Evolutionary conservation across 2,797 vertebrate species (phyloP).

Genomic region (Leptodactylus fallax): DNA sequence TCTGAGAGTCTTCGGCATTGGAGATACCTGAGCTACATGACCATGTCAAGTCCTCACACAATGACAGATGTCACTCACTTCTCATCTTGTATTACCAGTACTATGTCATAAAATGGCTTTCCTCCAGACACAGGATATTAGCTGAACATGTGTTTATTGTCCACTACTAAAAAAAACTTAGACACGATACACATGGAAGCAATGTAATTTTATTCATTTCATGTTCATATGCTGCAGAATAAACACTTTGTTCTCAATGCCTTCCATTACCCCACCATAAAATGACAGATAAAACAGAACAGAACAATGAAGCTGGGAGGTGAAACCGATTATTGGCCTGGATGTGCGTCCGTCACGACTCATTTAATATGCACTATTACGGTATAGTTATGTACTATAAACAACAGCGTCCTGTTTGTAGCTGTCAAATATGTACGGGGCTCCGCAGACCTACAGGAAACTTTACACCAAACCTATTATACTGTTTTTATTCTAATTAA

Average conservation of each 20-base stretch:
- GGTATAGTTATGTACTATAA: conserved; percentile 42
- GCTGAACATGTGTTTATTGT: conserved; percentile 41
- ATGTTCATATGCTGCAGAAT: conserved; percentile 35
- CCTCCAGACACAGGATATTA: conserved; percentile 22
- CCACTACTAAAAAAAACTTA: neutral
- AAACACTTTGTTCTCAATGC: conserved; percentile 29
- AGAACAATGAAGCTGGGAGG: conserved; percentile 39
- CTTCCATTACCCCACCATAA: conserved; percentile 19
- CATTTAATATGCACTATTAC: conserved; percentile 49
- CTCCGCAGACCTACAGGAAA: neutral
- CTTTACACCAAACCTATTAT: neutral
- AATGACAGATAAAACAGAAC: conserved; percentile 53
- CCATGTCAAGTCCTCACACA: neutral
- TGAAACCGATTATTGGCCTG: conserved; percentile 42
- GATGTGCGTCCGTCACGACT: conserved; percentile 25
- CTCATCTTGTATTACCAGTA: neutral
- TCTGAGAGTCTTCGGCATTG: too few relatives aligned
- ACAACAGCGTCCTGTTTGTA: conserved; percentile 46
- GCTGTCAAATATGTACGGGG: neutral
- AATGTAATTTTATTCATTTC: conserved; percentile 45
- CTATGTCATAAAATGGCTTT: neutral
- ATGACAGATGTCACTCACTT: neutral
- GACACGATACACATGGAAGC: conserved; percentile 38
- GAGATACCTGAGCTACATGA: neutral
- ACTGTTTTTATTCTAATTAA: neutral